Evolutionary conservation across 1,140 invertebrate genomes (phyloP).

Genomic region (Drosophila grimshawi): DNA sequence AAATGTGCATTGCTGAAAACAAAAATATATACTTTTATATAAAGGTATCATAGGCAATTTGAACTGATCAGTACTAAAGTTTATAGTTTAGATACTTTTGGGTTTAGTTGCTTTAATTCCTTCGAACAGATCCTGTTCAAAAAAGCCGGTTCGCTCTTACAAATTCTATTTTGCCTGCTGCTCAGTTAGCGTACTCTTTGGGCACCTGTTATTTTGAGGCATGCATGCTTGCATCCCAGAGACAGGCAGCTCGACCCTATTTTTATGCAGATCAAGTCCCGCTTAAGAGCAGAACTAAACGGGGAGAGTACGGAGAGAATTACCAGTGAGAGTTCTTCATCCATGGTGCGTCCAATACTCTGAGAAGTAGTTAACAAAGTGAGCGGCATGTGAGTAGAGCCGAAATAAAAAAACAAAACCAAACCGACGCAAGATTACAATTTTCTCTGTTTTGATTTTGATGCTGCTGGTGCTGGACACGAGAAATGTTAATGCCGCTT

Average conservation of each 20-base stretch:
- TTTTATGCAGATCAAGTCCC: constrained; percentile 81
- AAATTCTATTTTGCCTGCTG: constrained; percentile 23
- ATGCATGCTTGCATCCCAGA: constrained; percentile 56
- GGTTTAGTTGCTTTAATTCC: neutral
- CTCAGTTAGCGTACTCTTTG: constrained; percentile 50
- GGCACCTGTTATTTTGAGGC: constrained; percentile 68
- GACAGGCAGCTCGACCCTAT: constrained; percentile 65
- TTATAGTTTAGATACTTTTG: neutral
- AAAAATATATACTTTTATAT: neutral
- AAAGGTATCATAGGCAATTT: neutral
- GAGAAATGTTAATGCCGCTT: constrained; percentile 53
- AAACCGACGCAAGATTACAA: constrained; percentile 65
- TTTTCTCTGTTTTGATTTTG: constrained; percentile 77
- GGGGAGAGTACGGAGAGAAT: constrained; percentile 41
- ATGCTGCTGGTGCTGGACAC: constrained; percentile 44
- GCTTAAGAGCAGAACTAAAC: constrained; percentile 69
- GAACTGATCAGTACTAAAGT: neutral
- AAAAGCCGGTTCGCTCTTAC: constrained; percentile 73
- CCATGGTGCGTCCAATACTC: constrained; percentile 53
- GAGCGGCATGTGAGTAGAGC: constrained; percentile 54
- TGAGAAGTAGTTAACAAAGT: constrained; percentile 55
- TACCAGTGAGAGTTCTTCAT: constrained; percentile 61
- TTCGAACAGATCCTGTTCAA: constrained; percentile 58
- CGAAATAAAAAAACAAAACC: constrained; percentile 31
- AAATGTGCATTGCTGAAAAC: neutral